Conservation (phyloP, 1,140 invertebrate species). For the Psix sp. region DNA sequence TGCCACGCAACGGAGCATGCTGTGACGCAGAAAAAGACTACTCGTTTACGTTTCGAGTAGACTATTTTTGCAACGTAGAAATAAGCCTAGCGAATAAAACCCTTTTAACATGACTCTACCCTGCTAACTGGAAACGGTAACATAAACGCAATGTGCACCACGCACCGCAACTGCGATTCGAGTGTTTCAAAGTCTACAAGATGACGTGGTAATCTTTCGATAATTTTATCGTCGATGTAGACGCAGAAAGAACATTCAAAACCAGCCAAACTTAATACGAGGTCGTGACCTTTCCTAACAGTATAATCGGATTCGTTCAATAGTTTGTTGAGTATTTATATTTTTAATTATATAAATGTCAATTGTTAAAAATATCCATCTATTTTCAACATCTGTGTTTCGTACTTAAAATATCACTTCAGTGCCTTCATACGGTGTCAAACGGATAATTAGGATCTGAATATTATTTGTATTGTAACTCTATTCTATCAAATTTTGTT, state of each 20-base stretch:
- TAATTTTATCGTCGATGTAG: conserved; percentile 53
- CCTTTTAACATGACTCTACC: conserved; percentile 36
- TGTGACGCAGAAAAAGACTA: conserved; percentile 13
- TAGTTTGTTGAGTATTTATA: too few species aligned
- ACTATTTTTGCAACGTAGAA: conserved; percentile 51
- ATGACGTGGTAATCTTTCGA: conserved; percentile 28
- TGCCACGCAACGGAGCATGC: conserved; percentile 31
- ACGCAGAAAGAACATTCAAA: conserved; percentile 16
- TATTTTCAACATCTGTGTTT: too few species aligned
- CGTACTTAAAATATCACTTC: too few species aligned
- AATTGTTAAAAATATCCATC: too few species aligned
- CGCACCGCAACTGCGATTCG: conserved; percentile 32
- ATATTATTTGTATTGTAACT: too few species aligned
- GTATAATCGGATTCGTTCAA: too few species aligned
- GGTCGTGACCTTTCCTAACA: too few species aligned
- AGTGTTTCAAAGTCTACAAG: conserved; percentile 43
- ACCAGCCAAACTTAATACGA: too few species aligned
- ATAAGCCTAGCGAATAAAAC: conserved; percentile 40
- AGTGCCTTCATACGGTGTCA: too few species aligned
- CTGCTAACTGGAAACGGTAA: conserved; percentile 59
- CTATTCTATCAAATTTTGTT: too few species aligned
- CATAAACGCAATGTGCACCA: conserved; percentile 52
- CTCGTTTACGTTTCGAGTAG: conserved; percentile 27
- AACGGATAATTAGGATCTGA: too few species aligned
- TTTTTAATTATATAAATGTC: too few species aligned